Conservation (phyloP, 2,888 invertebrate genomes). For the Epicampocera succincta region DNA sequence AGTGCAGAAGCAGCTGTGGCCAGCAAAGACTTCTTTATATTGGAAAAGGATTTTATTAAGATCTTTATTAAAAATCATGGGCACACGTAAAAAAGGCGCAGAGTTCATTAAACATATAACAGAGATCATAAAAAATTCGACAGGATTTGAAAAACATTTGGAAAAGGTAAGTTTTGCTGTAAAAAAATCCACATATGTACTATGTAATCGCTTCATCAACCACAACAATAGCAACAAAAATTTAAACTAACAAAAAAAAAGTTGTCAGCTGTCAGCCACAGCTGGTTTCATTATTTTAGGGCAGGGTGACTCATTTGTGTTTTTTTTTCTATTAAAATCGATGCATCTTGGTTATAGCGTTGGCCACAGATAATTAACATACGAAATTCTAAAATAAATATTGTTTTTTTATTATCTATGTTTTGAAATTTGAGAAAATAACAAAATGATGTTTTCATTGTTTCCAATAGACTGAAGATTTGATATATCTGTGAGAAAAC, state of each 20-base stretch:
- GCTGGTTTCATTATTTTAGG: conserved; percentile 8
- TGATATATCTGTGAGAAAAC: too few species aligned
- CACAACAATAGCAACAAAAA: conserved; percentile 14
- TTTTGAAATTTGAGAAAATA: too few species aligned
- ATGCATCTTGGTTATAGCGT: too few species aligned
- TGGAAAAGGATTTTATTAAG: not conserved
- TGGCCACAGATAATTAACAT: too few species aligned
- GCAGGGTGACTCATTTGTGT: conserved; percentile 16
- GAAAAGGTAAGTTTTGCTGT: conserved; percentile 80
- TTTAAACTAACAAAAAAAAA: not conserved
- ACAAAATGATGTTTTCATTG: too few species aligned
- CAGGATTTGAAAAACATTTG: conserved; percentile 82
- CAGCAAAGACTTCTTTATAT: too few species aligned
- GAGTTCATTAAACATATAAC: conserved; percentile 81
- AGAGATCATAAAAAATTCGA: conserved; percentile 78
- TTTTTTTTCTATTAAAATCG: conserved; percentile 3
- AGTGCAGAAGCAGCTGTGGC: too few species aligned
- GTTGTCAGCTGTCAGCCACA: conserved; percentile 1
- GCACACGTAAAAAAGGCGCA: conserved; percentile 77
- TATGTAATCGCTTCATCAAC: conserved; percentile 25
- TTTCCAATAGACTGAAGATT: too few species aligned
- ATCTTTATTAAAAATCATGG: conserved; percentile 68
- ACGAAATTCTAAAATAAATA: too few species aligned
- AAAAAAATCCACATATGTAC: conserved; percentile 4
- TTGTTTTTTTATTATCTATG: too few species aligned